Percentiles rank a stretch among this genome's conserved stretches.
These are phyloP conservation scores for Aspiorhynchus laticeps DNA, from an alignment of 2,113 vertebrate genomes.

Conservation along the genomic window DNA sequence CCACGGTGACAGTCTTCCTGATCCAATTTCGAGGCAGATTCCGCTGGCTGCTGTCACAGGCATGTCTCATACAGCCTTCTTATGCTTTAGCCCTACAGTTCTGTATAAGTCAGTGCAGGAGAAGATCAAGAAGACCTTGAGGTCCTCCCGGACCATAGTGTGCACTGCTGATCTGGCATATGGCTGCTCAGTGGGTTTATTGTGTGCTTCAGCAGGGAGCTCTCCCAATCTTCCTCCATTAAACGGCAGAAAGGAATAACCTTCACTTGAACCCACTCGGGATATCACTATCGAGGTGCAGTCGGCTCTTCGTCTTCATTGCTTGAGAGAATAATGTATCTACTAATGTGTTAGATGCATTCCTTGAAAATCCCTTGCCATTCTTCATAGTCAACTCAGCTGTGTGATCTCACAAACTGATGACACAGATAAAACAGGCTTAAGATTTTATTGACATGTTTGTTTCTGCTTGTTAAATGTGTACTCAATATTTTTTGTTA, in stretches of 20 bases:
- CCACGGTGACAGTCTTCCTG: conserved; percentile 50
- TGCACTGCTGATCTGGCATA: conserved; percentile 55
- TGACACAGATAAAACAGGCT: neutral
- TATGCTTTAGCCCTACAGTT: neutral
- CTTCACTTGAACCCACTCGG: conserved; percentile 46
- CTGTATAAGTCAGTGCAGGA: conserved; percentile 37
- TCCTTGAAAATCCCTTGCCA: neutral
- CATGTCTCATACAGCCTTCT: conserved; percentile 28
- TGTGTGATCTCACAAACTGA: neutral
- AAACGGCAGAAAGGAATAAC: conserved; percentile 44
- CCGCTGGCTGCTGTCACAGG: conserved; percentile 42
- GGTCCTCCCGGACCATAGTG: conserved; percentile 55
- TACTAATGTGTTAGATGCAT: conserved; percentile 12
- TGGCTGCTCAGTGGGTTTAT: conserved; percentile 56
- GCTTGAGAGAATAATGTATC: conserved; percentile 1
- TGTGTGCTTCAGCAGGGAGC: conserved; percentile 47
- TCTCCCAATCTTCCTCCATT: conserved; percentile 43
- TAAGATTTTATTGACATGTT: neutral
- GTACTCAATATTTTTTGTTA: neutral
- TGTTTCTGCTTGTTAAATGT: neutral
- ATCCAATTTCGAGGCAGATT: conserved; percentile 39
- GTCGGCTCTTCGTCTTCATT: neutral
- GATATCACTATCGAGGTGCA: conserved; percentile 28
- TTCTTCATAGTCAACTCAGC: conserved; percentile 14
- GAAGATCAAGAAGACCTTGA: conserved; percentile 56